Conservation (phyloP, 2,888 invertebrate genomes). For the Rotaria magnacalcarata region DNA sequence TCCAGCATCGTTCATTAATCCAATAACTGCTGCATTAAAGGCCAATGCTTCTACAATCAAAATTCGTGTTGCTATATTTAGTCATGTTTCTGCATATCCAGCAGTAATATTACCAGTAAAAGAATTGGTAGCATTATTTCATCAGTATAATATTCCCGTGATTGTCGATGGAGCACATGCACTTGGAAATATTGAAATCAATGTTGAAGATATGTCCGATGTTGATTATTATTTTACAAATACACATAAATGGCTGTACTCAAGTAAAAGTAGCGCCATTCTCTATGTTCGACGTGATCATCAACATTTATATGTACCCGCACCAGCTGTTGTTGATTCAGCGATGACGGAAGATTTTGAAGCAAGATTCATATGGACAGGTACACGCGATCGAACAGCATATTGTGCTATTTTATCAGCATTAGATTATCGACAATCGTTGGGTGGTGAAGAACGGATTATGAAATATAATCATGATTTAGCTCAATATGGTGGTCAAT, state of each 20-base stretch:
- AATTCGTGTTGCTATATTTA: not conserved
- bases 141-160: slow-evolving; percentile 50
- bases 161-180: slow-evolving; percentile 56
- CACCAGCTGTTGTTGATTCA: not conserved
- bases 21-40: not conserved
- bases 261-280: slow-evolving; percentile 18
- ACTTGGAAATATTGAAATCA: slow-evolving; percentile 52
- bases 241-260: slow-evolving; percentile 17
- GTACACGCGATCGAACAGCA: not conserved
- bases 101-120: slow-evolving; percentile 52
- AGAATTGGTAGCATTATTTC: slow-evolving; percentile 51
- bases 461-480: not conserved
- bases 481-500: not conserved
- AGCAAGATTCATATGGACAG: slow-evolving; percentile 19
- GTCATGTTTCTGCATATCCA: slow-evolving; percentile 42
- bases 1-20: not conserved
- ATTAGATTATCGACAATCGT: slow-evolving; percentile 14
- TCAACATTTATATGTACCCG: not conserved
- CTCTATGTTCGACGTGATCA: slow-evolving; percentile 12
- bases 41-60: not conserved
- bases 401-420: not conserved
- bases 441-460: not conserved
- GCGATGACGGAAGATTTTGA: not conserved
- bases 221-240: slow-evolving; percentile 14
- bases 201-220: slow-evolving; percentile 49